Base-by-base conservation (phyloP, 2,113 vertebrate species). In the Cettia cetti region DNA sequence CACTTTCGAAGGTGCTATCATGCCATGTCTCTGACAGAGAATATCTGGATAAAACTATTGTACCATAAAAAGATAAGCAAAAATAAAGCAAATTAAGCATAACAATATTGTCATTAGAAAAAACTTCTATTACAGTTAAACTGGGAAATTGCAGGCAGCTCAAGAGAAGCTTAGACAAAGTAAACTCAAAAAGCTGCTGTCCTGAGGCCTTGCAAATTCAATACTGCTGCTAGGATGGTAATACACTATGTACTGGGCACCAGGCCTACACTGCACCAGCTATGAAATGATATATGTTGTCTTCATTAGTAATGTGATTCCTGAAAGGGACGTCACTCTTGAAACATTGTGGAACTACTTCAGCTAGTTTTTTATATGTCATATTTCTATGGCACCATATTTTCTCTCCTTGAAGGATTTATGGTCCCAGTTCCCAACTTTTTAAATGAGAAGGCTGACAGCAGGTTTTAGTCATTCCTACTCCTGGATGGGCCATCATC, bases 391-490 rank as follows among this genome's bases (percentile, higher is more conserved):
- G 2, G 49, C 21, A 42, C 45, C 53, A 10, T 75, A 84, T 91
- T 86, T 97, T 95, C 52, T 72, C 27, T 79, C 31, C 39, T 86
- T 20, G 17, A 71, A 90, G 69, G 60, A 86, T 92, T 94, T 92
- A 80, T 78, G 39, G 31, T 63, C 11, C 44, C 27, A 35, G 30
- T 47, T 94, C 26, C 76, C 56, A 27, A 56, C 39, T 68, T 92
- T 86, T 81, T 92, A 89, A 89, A 93, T 66, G 65, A 81, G 72
- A 89, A 80, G 57, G 23, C 68, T 74, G 88, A 88, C 90, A 90
- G 76, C 60, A 86, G 22, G 47, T 50, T 92, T 94, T 65, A 77
- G 86, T 92, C 83, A 91, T 91, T 81, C 52, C 52, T 86, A 1
- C 39, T 52, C 23, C 28, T 49, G 65, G 53, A 75, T 84, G 61